These are phyloP conservation scores for Myopa testacea DNA, from an alignment of 2,888 invertebrate species.

Conservation along the genomic window DNA sequence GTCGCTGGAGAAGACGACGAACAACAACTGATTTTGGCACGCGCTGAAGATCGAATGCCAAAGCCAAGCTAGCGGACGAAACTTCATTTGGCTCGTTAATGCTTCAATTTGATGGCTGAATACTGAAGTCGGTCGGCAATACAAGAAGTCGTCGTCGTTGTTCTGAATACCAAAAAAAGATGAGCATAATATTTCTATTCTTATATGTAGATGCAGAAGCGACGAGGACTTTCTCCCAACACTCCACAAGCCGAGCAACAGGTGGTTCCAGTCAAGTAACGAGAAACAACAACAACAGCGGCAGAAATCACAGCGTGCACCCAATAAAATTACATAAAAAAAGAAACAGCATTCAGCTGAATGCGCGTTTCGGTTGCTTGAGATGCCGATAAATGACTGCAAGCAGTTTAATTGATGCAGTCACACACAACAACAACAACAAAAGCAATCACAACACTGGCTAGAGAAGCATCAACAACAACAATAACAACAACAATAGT, in stretches of 20 bases:
- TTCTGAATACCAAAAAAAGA: too few relatives aligned
- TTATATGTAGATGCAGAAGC: too few relatives aligned
- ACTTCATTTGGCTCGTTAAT: too few relatives aligned
- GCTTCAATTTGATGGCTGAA: too few relatives aligned
- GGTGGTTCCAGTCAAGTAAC: neutral
- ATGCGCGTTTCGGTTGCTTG: neutral
- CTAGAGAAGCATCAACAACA: neutral
- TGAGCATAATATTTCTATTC: too few relatives aligned
- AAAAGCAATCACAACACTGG: neutral
- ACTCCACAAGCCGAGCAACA: neutral
- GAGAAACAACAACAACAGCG: neutral
- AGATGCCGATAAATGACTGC: neutral
- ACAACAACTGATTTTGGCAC: too few relatives aligned
- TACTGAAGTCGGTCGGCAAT: too few relatives aligned
- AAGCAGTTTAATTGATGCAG: neutral
- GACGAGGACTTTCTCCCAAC: too few relatives aligned
- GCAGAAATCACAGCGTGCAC: neutral
- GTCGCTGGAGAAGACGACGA: too few relatives aligned
- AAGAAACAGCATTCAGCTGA: slow-evolving; percentile 1
- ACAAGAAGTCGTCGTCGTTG: too few relatives aligned
- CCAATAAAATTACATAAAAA: neutral
- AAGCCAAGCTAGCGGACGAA: too few relatives aligned
- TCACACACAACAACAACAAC: slow-evolving; percentile 1
- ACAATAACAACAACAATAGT: neutral
- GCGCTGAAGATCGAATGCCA: too few relatives aligned